A percentile compares a stretch with the other conserved stretches of the same genome.
These are phyloP conservation scores for Polyploca ridens DNA, from an alignment of 2,888 invertebrate genomes.

Conservation along the genomic window DNA sequence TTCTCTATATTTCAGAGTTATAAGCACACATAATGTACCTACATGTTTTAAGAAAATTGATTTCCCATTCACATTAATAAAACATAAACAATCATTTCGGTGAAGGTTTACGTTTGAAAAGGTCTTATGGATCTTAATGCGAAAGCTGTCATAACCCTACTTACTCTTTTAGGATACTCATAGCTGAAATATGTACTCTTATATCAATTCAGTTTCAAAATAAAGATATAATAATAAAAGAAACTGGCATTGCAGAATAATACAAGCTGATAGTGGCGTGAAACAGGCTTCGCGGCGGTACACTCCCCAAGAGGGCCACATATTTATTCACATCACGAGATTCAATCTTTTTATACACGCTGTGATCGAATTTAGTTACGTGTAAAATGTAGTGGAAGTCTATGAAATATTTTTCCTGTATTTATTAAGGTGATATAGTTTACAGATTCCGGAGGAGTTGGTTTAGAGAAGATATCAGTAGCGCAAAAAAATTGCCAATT, in stretches of 20 bases:
- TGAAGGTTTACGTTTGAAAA: not conserved
- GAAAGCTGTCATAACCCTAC: not conserved
- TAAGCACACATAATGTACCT: too few species aligned
- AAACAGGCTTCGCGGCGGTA: constrained; percentile 32
- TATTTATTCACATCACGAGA: constrained; percentile 27
- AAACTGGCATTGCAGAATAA: constrained; percentile 30
- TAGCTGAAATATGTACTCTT: not conserved
- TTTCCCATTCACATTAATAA: not conserved
- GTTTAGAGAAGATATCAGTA: too few species aligned
- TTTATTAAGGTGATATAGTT: not conserved
- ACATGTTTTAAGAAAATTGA: too few species aligned
- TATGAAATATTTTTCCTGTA: not conserved
- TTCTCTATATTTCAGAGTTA: too few species aligned
- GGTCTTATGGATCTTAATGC: not conserved
- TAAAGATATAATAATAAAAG: constrained; percentile 26
- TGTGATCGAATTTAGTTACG: constrained; percentile 29
- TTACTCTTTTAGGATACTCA: not conserved
- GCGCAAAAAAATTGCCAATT: too few species aligned
- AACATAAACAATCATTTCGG: not conserved
- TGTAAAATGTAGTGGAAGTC: constrained; percentile 20
- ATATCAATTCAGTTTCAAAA: constrained; percentile 16
- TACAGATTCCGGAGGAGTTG: too few species aligned
- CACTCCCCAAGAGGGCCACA: constrained; percentile 24
- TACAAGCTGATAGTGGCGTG: constrained; percentile 32
- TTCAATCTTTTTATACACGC: constrained; percentile 28